Percentiles rank a stretch among this genome's conserved stretches.
These are phyloP conservation scores for Colletes latitarsis DNA, from an alignment of 1,140 invertebrate species.

Conservation along the genomic window DNA sequence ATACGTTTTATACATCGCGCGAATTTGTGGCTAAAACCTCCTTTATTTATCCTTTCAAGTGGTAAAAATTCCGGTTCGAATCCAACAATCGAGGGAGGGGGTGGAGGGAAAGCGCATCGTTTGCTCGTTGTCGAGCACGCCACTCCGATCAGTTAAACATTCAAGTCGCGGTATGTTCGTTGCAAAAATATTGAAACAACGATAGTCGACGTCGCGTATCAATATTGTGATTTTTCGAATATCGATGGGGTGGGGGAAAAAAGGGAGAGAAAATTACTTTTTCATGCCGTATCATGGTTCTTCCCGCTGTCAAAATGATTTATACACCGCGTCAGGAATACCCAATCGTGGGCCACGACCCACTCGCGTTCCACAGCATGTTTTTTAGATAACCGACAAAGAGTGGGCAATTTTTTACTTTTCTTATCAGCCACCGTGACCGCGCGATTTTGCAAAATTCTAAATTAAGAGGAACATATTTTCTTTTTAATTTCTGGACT, in stretches of 20 bases:
- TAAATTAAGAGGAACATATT: no score
- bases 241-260: not conserved
- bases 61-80: constrained; percentile 1
- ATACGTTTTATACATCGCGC: no score
- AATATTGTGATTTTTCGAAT: not conserved
- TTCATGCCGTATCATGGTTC: not conserved
- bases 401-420: no score
- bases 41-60: not conserved
- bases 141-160: constrained; percentile 13
- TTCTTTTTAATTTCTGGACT: no score
- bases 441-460: no score
- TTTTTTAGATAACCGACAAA: no score
- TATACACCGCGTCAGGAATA: not conserved
- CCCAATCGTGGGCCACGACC: no score
- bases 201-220: not conserved
- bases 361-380: no score
- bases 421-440: no score
- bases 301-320: constrained; percentile 35
- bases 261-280: constrained; percentile 15
- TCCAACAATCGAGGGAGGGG: not conserved
- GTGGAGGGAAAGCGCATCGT: no score
- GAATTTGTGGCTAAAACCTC: no score
- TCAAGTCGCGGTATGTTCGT: not conserved
- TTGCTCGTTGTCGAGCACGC: not conserved
- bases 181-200: not conserved